These are phyloP conservation scores for Elgaria multicarinata DNA, from an alignment of 2,113 vertebrate genomes.

Conservation along the genomic window DNA sequence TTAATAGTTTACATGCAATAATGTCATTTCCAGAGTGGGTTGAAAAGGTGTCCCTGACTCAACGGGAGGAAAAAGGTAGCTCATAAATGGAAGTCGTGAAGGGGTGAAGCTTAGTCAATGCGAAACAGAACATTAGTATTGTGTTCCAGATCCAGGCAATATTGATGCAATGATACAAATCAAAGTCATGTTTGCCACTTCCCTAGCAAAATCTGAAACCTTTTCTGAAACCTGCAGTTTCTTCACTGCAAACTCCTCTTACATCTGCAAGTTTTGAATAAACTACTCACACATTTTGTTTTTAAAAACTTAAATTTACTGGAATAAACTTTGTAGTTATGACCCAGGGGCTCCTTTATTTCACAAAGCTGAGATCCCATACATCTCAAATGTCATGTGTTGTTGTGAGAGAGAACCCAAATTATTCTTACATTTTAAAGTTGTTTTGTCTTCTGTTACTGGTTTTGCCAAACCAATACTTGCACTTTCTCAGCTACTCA, in stretches of 20 bases:
- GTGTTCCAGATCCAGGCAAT: neutral
- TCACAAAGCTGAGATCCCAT: neutral
- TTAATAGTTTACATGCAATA: too few species aligned
- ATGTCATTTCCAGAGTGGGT: too few species aligned
- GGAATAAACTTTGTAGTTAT: neutral
- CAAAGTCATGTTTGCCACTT: neutral
- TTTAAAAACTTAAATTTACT: neutral
- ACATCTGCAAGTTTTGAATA: neutral
- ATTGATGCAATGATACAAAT: neutral
- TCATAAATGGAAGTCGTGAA: too few species aligned
- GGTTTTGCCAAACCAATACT: neutral
- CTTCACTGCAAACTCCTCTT: neutral
- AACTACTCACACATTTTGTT: neutral
- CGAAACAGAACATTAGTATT: neutral
- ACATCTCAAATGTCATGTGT: neutral
- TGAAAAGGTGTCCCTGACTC: too few species aligned
- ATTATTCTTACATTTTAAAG: neutral
- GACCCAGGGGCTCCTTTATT: neutral
- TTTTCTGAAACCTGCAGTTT: too few species aligned
- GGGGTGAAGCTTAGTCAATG: neutral
- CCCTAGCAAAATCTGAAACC: neutral
- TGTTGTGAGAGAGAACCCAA: neutral
- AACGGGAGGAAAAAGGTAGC: too few species aligned
- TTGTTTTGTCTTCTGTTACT: neutral
- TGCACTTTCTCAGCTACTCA: neutral